phyloP scores from a whole-genome alignment of 2,113 vertebrate species.

The human region GRCh38 chr16:73712501-73713000 shows the following conservation, averaged over 20 bases:
- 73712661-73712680: background rate
- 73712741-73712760: background rate
- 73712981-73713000: conserved; percentile 73
- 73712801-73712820: conserved; percentile 12
- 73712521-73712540: accelerated
- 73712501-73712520: background rate
- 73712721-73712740: background rate
- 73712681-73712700: background rate
- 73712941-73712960: conserved; percentile 52
- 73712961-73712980: conserved; percentile 71
- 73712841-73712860: conserved; percentile 33
- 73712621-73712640: background rate
- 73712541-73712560: background rate
- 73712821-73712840: conserved; percentile 16
- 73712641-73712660: background rate
- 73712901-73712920: background rate
- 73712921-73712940: background rate
- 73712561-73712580: background rate
- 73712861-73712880: background rate
- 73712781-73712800: background rate
- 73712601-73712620: too few relatives aligned
- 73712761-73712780: background rate
- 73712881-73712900: background rate
- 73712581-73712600: background rate
- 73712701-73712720: background rate